phyloP scores from a whole-genome alignment of 2,113 vertebrate species.

The Platichthys flesus region DNA sequence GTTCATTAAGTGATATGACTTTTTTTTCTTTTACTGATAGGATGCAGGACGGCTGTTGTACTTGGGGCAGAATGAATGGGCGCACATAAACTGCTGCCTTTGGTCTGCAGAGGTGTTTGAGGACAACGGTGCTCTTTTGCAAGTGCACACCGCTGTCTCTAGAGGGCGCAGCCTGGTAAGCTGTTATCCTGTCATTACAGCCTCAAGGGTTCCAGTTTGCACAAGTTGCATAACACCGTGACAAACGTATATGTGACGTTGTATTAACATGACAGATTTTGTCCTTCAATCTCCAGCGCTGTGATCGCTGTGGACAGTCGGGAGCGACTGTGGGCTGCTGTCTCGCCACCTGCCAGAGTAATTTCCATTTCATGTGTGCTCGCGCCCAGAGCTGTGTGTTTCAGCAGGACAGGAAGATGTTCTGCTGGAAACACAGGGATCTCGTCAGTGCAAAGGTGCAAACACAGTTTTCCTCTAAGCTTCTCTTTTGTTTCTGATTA shows the following conservation, averaged over 20 bases:
- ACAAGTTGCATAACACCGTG: not conserved
- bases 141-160: slow-evolving; percentile 90
- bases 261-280: not conserved
- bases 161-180: slow-evolving; percentile 89
- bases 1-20: not conserved
- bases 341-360: slow-evolving; percentile 90
- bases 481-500: not conserved
- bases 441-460: slow-evolving; percentile 87
- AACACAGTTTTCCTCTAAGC: no score
- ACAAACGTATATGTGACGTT: not conserved
- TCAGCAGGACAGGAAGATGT: slow-evolving; percentile 91
- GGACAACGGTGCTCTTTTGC: slow-evolving; percentile 86
- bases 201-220: not conserved
- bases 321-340: slow-evolving; percentile 94
- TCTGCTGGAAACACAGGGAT: slow-evolving; percentile 88
- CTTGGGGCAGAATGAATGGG: slow-evolving; percentile 94
- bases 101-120: slow-evolving; percentile 95
- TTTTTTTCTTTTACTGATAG: slow-evolving; percentile 64
- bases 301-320: slow-evolving; percentile 87
- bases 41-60: slow-evolving; percentile 90
- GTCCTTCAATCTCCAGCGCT: slow-evolving; percentile 80
- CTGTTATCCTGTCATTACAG: not conserved
- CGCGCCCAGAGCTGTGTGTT: slow-evolving; percentile 88
- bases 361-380: slow-evolving; percentile 95
- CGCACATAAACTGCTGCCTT: slow-evolving; percentile 92